A percentile compares a stretch with the other conserved stretches of the same genome.
phyloP scores from a whole-genome alignment of 2,888 invertebrate species.

The Stomorhina lunata region DNA sequence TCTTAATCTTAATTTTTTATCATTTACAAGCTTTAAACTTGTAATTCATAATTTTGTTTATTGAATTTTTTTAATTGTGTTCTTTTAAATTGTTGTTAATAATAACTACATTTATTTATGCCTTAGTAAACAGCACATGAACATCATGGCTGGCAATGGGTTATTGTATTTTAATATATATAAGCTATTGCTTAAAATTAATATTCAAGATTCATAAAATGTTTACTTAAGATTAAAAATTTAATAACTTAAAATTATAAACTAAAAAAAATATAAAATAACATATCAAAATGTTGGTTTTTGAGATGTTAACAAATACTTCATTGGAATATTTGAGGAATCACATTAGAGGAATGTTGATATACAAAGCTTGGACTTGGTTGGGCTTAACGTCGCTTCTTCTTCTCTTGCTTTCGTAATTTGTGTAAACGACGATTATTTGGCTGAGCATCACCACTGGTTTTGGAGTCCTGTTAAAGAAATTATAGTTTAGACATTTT shows the following conservation, averaged over 20 bases:
- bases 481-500: too few species aligned
- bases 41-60: too few species aligned
- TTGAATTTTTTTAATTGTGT: too few species aligned
- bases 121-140: slow-evolving; percentile 2
- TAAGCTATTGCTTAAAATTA: slow-evolving; percentile 18
- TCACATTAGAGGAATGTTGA: neutral
- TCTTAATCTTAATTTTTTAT: too few species aligned
- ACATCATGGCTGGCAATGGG: slow-evolving; percentile 12
- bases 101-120: neutral
- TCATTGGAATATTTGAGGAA: slow-evolving; percentile 5
- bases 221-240: slow-evolving; percentile 8
- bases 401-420: slow-evolving; percentile 77
- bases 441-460: slow-evolving; percentile 60
- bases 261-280: neutral
- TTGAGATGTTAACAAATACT: neutral
- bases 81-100: slow-evolving; percentile 24
- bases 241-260: neutral
- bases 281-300: neutral
- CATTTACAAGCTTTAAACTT: too few species aligned
- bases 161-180: neutral
- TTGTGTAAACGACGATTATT: slow-evolving; percentile 76
- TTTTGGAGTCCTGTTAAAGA: slow-evolving; percentile 68
- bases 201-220: neutral
- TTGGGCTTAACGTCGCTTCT: slow-evolving; percentile 74
- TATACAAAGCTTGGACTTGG: neutral